These are phyloP conservation scores for Myotis lucifugus DNA, from an alignment of 2,113 vertebrate genomes.

Conservation along the genomic window DNA sequence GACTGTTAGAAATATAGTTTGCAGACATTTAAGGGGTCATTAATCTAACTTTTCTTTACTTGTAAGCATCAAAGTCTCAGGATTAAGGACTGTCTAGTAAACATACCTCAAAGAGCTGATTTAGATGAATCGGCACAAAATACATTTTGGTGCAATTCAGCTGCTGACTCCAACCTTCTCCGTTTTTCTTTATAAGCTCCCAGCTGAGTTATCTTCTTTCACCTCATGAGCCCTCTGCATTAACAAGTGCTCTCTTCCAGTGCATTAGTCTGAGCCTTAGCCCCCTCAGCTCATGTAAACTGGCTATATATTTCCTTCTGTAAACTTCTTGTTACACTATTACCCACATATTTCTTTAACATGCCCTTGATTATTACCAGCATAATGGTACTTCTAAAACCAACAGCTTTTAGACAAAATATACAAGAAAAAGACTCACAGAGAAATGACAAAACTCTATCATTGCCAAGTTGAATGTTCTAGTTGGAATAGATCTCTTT, in stretches of 20 bases:
- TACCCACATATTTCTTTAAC: background rate
- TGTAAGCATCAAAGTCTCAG: conserved; percentile 36
- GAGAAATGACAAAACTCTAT: background rate
- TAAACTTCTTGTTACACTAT: background rate
- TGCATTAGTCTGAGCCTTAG: background rate
- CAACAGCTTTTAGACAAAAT: background rate
- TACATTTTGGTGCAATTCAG: conserved; percentile 22
- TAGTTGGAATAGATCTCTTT: background rate
- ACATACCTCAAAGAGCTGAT: conserved; percentile 52
- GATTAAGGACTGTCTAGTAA: background rate
- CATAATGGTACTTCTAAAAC: background rate
- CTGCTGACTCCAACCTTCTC: conserved; percentile 40
- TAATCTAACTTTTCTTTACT: conserved; percentile 67
- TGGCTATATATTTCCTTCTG: background rate
- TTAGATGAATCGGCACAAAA: conserved; percentile 53
- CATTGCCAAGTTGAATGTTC: background rate
- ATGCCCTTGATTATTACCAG: background rate
- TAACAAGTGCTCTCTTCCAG: background rate
- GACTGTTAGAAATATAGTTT: conserved; percentile 49
- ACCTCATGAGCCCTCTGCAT: background rate
- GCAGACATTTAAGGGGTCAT: conserved; percentile 11
- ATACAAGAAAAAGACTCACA: background rate
- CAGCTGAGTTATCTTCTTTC: conserved; percentile 13
- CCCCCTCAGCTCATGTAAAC: background rate
- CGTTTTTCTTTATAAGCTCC: conserved; percentile 46